Evolutionary conservation across 1,140 invertebrate species (phyloP).

Genomic region (Oscheius sp.): DNA sequence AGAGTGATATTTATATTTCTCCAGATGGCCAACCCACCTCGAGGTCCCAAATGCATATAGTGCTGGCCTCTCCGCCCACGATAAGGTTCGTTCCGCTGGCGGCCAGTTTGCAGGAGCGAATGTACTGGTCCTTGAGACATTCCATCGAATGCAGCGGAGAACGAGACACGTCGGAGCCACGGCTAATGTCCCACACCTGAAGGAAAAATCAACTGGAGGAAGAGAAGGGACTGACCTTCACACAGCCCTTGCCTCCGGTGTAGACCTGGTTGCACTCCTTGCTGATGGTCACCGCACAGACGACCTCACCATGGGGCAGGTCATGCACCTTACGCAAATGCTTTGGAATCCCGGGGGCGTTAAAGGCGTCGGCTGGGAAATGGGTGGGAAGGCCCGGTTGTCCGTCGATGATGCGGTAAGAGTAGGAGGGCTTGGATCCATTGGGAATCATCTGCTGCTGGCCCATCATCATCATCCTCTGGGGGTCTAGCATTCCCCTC

Average conservation of each 20-base stretch:
- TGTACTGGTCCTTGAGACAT: conserved; percentile 92
- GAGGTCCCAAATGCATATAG: conserved; percentile 92
- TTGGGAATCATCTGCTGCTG: conserved; percentile 31
- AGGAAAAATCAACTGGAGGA: neutral
- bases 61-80: conserved; percentile 92
- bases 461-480: neutral
- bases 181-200: conserved; percentile 67
- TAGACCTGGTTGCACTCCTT: conserved; percentile 90
- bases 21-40: neutral
- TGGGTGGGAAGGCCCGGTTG: conserved; percentile 83
- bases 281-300: conserved; percentile 82
- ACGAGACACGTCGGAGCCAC: conserved; percentile 69
- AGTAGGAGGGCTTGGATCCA: conserved; percentile 72
- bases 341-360: conserved; percentile 84
- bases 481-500: conserved; percentile 13
- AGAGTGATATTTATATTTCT: neutral
- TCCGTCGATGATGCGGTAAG: conserved; percentile 84
- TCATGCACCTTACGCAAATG: conserved; percentile 73
- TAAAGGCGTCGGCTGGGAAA: conserved; percentile 89
- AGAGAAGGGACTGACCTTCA: conserved; percentile 69
- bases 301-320: conserved; percentile 86
- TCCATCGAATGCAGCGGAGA: conserved; percentile 85
- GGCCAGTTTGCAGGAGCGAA: conserved; percentile 88
- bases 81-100: conserved; percentile 93
- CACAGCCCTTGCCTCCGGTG: conserved; percentile 97